phyloP scores from a whole-genome alignment of 2,888 invertebrate species.

The Stenichneumon culpator region DNA sequence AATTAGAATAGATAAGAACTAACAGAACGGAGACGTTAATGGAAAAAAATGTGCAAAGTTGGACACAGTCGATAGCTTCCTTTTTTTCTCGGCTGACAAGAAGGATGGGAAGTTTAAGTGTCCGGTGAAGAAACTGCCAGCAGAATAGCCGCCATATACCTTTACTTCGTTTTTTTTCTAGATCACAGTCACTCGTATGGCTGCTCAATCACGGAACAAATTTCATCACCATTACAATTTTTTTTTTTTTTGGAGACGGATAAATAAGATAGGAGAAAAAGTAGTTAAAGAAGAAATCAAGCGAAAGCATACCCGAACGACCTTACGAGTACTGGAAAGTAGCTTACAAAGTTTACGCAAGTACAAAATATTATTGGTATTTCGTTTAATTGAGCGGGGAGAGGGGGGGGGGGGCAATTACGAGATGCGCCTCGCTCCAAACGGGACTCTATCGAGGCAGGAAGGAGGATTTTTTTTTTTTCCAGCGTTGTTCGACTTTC shows the following conservation, averaged over 20 bases:
- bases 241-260: slow-evolving; percentile 9
- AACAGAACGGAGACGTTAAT: slow-evolving; percentile 75
- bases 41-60: slow-evolving; percentile 62
- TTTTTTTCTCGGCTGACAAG: slow-evolving; percentile 32
- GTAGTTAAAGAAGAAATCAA: slow-evolving; percentile 57
- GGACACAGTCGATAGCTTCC: slow-evolving; percentile 42
- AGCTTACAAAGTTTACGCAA: slow-evolving; percentile 78
- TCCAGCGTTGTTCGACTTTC: slow-evolving; percentile 46
- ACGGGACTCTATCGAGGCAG: slow-evolving; percentile 70
- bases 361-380: slow-evolving; percentile 79
- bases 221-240: slow-evolving; percentile 76
- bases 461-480: slow-evolving; percentile 31
- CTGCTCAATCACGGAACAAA: slow-evolving; percentile 78
- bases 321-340: slow-evolving; percentile 81
- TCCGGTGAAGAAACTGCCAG: slow-evolving; percentile 78
- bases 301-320: slow-evolving; percentile 73
- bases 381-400: slow-evolving; percentile 77
- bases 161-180: slow-evolving; percentile 76
- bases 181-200: slow-evolving; percentile 82
- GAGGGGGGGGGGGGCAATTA: slow-evolving; percentile 65
- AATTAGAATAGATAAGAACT: slow-evolving; percentile 73
- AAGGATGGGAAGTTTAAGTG: slow-evolving; percentile 50
- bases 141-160: slow-evolving; percentile 79
- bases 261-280: slow-evolving; percentile 43
- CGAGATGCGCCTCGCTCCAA: slow-evolving; percentile 70